Evolutionary conservation across 1,140 invertebrate genomes (phyloP), one percentile per base, ranked within the genome.

Genomic region (Watersipora subatra): DNA sequence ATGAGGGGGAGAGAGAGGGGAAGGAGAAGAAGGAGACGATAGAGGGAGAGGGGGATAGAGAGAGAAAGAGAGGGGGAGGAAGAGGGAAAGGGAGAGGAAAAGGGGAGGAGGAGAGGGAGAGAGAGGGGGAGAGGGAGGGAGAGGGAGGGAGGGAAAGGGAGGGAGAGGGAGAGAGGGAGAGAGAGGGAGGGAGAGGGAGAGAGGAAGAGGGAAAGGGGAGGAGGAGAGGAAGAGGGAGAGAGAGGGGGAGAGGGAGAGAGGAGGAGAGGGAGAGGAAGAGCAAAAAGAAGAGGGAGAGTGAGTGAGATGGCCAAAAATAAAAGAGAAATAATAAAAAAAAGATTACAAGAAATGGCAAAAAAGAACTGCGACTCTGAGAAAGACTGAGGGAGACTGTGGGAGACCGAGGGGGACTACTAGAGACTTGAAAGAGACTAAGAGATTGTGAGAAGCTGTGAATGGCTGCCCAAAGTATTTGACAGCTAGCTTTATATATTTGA

Each of bases 51-150:
- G 63, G 64, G 58, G 25, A 28, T 55, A 64, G 30, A 64, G 28
- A 28, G 56, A 63, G 59, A 59, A 56, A 30, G 28, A 27, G 30
- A 58, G 26, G 59, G 27, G 28, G 56, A 66, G 22, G 56, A 66
- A 58, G 46, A 46, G 55, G 7, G 20, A 46, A 28, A 29, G 27
- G 66, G 68, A 59, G 26, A 46, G 55, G 58, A 30, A 57, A 63
- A 29, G 27, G 66, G 28, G 66, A 34, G 58, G 55, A 29, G 55
- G 59, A 57, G 66, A 28, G 26, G 57, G 66, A 27, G 46, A 67
- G 66, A 61, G 66, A 64, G 61, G 57, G 66, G 61, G 67, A 68
- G 67, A 67, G 61, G 63, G 67, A 63, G 57, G 63, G 65, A 63
- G 66, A 63, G 30, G 55, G 22, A 28, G 19, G 30, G 30, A 58